These are phyloP conservation scores for Apotomis betuletana DNA, from an alignment of 2,888 invertebrate genomes.

Conservation along the genomic window DNA sequence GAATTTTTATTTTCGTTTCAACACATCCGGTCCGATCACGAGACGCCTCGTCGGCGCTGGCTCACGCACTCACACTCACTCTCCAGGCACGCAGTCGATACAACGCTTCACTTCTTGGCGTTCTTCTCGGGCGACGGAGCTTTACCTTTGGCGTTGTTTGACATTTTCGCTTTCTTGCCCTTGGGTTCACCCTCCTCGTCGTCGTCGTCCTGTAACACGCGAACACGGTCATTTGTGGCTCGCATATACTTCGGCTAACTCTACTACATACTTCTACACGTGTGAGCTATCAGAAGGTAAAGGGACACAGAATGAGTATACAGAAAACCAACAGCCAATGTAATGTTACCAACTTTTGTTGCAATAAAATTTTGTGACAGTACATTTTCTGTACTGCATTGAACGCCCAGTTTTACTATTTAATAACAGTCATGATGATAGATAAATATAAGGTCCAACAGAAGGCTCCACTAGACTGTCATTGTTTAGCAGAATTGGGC, in stretches of 20 bases:
- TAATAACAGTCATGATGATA: slow-evolving; percentile 50
- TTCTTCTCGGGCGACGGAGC: slow-evolving; percentile 88
- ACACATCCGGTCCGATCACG: slow-evolving; percentile 47
- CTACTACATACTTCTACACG: not conserved
- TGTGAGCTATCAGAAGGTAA: slow-evolving; percentile 74
- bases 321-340: slow-evolving; percentile 81
- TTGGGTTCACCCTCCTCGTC: slow-evolving; percentile 91
- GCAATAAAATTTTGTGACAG: slow-evolving; percentile 43
- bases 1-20: too few species aligned
- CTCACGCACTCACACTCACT: slow-evolving; percentile 29
- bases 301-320: slow-evolving; percentile 72
- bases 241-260: not conserved
- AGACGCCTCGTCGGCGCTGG: slow-evolving; percentile 18
- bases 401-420: slow-evolving; percentile 54
- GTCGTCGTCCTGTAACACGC: slow-evolving; percentile 84
- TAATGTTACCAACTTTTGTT: slow-evolving; percentile 25
- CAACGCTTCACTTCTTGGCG: slow-evolving; percentile 81
- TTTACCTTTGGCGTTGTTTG: slow-evolving; percentile 88
- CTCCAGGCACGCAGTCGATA: slow-evolving; percentile 58
- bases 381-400: slow-evolving; percentile 20
- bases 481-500: slow-evolving; percentile 58
- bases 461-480: slow-evolving; percentile 43
- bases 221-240: not conserved
- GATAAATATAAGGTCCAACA: not conserved
- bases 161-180: slow-evolving; percentile 90